These are phyloP conservation scores for Drosophila sechellia DNA, from an alignment of 1,140 invertebrate species.

Conservation along the genomic window DNA sequence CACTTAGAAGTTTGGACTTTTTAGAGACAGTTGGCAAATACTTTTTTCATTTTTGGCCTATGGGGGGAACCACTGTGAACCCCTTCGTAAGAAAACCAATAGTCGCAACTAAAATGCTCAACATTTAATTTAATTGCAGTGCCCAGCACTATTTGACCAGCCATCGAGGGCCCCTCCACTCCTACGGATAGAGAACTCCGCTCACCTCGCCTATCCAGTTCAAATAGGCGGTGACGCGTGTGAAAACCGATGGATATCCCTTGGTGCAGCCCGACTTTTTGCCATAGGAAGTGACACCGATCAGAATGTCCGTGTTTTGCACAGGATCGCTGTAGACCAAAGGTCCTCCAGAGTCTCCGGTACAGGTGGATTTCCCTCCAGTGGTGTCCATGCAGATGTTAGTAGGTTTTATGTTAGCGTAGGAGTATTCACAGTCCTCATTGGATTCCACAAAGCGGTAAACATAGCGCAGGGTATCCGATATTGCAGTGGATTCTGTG, in stretches of 20 bases:
- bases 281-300: slow-evolving; percentile 86
- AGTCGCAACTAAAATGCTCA: slow-evolving; percentile 30
- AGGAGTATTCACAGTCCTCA: slow-evolving; percentile 40
- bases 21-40: too few species aligned
- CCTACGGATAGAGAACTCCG: slow-evolving; percentile 52
- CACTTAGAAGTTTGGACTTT: too few species aligned
- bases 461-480: slow-evolving; percentile 39
- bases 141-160: slow-evolving; percentile 35
- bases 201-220: slow-evolving; percentile 68
- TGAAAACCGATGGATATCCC: slow-evolving; percentile 83
- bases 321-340: slow-evolving; percentile 49
- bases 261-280: slow-evolving; percentile 84
- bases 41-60: too few species aligned
- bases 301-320: slow-evolving; percentile 35
- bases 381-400: slow-evolving; percentile 73
- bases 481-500: slow-evolving; percentile 28
- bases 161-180: background rate
- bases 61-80: too few species aligned
- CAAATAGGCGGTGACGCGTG: slow-evolving; percentile 73
- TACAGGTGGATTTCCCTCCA: slow-evolving; percentile 63
- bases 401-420: slow-evolving; percentile 42
- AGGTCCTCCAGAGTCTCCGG: slow-evolving; percentile 70
- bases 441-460: slow-evolving; percentile 63
- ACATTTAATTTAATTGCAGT: slow-evolving; percentile 44
- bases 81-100: background rate